Base-by-base conservation (phyloP, 2,888 invertebrate species). In the Pediacus dermestoides region DNA sequence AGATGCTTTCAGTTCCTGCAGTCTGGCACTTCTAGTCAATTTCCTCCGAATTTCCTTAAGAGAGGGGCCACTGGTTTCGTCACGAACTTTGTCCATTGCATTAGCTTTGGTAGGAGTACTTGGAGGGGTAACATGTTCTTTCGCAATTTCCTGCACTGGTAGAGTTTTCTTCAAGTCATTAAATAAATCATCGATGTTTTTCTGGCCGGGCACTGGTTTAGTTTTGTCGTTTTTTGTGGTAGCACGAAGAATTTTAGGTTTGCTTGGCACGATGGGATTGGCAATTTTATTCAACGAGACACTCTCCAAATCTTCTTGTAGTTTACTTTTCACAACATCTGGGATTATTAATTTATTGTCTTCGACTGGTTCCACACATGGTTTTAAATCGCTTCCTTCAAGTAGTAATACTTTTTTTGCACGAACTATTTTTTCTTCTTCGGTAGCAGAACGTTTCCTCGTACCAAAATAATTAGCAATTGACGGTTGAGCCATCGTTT, bases 391-490 rank as follows among this genome's bases (percentile, higher is more conserved):
- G 42, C 42, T 42, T 34, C 49, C 46, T 46, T 72, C 70, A 30
- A 70, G 56, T 37, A 69, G 38, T 37, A 70, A 56, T 28, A 75
- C 72, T 66, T 80, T 80, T 63, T 66, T 76, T 63, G 68, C 63
- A 63, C 68, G 64, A 53, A 52, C 58, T 48, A 61, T 46, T 44
- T 72, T 70, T 36, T 72, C 60, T 61, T 87, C 86, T 33, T 86
- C 85, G 4, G 72, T 66, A n/a, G 82, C 83, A 40, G 79, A 74
- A 56, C 88, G 77, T 71, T 88, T 88, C 60, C 87, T 77, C 57
- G 80, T 81, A 64, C 77, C 81, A 66, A 86, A 88, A 73, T 77
- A 88, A 47, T 79, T 77, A 44, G 82, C 81, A 40, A 88, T 77
- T 33, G 83, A 82, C 55, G 84, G 81, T 69, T 88, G 88, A 48